Evolutionary conservation across 2,113 vertebrate genomes (phyloP), one percentile per base, ranked within the genome.

Genomic region (Lepus timidus): DNA sequence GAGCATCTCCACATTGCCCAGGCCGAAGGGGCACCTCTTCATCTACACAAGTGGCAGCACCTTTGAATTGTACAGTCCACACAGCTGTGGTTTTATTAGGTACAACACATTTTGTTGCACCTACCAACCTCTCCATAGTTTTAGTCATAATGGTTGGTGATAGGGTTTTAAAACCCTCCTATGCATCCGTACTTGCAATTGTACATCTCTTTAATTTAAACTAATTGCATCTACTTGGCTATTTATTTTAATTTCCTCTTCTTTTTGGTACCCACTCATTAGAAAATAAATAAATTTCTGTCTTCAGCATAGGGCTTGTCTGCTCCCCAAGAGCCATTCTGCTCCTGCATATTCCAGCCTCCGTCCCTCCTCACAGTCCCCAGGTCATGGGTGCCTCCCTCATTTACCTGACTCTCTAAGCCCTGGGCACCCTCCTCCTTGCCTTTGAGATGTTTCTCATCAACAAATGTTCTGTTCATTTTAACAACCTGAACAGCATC

Each of bases 31-130:
- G 4, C 1, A 4, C 17, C 8, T 44, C 13, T 25, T 19, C 3
- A 33, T 31, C 36, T 73, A 5, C 1, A 4, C 0, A 17, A 58
- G 0, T 0, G 27, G 62, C 4, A 16, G 4, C 31, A 4, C 19
- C 36, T 6, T 8, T 9, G 0, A 1, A 8, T 9, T 1, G 31
- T 23, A 36, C 4, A 2, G 61, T 31, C 25, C 6, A 1, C 0
- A 1, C 3, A 6, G 11, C 58, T 51, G 13, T 9, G 9, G 5
- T 61, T 33, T 36, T 58, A 29, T 51, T 3, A 52, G 20, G n/a
- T 1, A 27, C 5, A 44, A 16, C 55, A 9, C 17, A 1, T 49
- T 33, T 11, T 31, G 4, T 14, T 61, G 10, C n/a, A 0, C 16
- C 4, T 3, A 6, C 8, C 62, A 39, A 5, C 3, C 4, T 52